Conservation (phyloP, 2,888 invertebrate species). For the Cantharis lateralis region DNA sequence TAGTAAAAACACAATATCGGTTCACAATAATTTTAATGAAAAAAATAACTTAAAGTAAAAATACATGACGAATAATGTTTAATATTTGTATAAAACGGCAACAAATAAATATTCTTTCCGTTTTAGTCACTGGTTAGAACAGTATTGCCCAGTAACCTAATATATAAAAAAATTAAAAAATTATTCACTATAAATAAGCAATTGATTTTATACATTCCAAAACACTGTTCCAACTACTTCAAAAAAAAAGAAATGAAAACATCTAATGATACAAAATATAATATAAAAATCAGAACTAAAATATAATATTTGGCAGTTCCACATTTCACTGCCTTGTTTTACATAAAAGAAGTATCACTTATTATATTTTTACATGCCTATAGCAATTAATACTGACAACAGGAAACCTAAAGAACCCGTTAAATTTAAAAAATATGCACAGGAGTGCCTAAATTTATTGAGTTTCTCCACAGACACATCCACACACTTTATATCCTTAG, state of each 20-base stretch:
- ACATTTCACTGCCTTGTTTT: conserved; percentile 13
- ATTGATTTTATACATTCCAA: neutral
- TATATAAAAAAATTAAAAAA: neutral
- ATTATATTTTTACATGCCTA: conserved; percentile 11
- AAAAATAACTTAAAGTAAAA: conserved; percentile 8
- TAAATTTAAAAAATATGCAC: conserved; percentile 26
- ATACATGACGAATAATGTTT: neutral
- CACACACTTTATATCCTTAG: neutral
- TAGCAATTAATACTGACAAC: conserved; percentile 36
- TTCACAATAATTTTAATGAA: conserved; percentile 7
- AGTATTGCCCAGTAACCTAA: neutral
- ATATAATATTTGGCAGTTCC: conserved; percentile 14
- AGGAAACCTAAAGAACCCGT: conserved; percentile 32
- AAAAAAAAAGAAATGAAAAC: conserved; percentile 1
- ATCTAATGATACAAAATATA: conserved; percentile 7
- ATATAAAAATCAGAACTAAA: conserved; percentile 20
- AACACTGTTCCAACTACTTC: conserved; percentile 7
- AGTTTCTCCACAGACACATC: neutral
- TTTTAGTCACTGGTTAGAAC: neutral
- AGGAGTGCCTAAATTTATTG: conserved; percentile 14
- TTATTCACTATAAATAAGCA: neutral
- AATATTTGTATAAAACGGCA: neutral
- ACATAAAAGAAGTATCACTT: conserved; percentile 23
- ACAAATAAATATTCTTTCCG: neutral
- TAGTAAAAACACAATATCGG: neutral